These are phyloP conservation scores for Drosophila tropicalis DNA, from an alignment of 1,140 invertebrate genomes.

Conservation along the genomic window DNA sequence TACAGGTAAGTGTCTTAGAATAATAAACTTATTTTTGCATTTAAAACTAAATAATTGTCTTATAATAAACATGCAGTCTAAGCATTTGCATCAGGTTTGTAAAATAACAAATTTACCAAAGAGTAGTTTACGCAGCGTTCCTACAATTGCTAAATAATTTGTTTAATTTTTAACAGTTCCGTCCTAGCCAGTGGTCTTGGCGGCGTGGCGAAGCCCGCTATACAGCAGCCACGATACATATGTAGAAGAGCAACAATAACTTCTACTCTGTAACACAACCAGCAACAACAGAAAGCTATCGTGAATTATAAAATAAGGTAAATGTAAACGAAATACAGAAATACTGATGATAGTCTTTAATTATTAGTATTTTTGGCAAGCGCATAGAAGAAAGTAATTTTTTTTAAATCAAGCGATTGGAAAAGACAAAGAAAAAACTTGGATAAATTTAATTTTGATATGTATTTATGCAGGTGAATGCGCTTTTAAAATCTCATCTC, in stretches of 20 bases:
- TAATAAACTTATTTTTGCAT: background rate
- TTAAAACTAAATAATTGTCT: constrained; percentile 10
- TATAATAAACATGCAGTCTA: constrained; percentile 73
- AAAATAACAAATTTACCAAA: background rate
- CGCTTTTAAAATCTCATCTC: background rate
- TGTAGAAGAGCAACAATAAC: constrained; percentile 84
- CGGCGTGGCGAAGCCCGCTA: constrained; percentile 94
- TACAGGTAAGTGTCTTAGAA: constrained; percentile 89
- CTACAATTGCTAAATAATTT: constrained; percentile 1
- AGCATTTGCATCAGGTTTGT: constrained; percentile 82
- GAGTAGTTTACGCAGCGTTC: background rate
- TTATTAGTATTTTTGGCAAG: background rate
- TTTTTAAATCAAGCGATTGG: background rate
- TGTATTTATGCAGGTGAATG: background rate
- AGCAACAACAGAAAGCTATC: constrained; percentile 19
- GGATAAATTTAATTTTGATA: background rate
- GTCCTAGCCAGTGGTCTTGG: constrained; percentile 96
- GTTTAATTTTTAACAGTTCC: constrained; percentile 88
- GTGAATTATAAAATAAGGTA: constrained; percentile 19
- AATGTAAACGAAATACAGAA: background rate
- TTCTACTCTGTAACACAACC: constrained; percentile 7
- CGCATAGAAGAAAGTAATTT: background rate
- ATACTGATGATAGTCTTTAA: constrained; percentile 8
- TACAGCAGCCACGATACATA: constrained; percentile 96
- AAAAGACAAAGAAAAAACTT: constrained; percentile 5